Percentiles rank a stretch among this genome's conserved stretches.
Evolutionary conservation across 2,888 invertebrate genomes (phyloP).

Genomic region (Acleris literana): DNA sequence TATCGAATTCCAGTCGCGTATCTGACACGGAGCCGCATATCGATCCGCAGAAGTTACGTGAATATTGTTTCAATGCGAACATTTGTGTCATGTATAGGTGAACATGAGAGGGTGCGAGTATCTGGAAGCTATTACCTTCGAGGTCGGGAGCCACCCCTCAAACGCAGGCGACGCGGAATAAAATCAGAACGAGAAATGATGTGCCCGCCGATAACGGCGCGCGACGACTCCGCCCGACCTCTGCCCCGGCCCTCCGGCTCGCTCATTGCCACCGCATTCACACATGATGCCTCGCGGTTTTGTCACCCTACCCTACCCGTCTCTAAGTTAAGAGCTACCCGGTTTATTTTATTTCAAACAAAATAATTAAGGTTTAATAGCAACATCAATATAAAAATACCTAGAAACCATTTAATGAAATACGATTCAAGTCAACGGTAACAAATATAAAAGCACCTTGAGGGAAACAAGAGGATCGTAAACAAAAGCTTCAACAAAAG

Average conservation of each 20-base stretch:
- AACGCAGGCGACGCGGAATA: slow-evolving; percentile 64
- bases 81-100: slow-evolving; percentile 66
- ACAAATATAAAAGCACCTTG: slow-evolving; percentile 38
- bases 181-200: slow-evolving; percentile 77
- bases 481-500: slow-evolving; percentile 56
- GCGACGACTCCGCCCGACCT: slow-evolving; percentile 51
- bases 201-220: slow-evolving; percentile 64
- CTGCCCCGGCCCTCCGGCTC: slow-evolving; percentile 45
- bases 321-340: slow-evolving; percentile 1
- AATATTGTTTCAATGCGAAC: slow-evolving; percentile 74
- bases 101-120: slow-evolving; percentile 59
- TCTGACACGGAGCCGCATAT: slow-evolving; percentile 60
- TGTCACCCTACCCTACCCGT: slow-evolving; percentile 45
- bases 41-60: slow-evolving; percentile 65
- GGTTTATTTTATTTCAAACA: slow-evolving; percentile 18
- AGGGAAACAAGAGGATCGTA: slow-evolving; percentile 49
- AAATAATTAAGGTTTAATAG: no score
- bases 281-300: slow-evolving; percentile 57
- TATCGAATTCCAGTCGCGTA: slow-evolving; percentile 58
- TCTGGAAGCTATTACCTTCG: slow-evolving; percentile 71
- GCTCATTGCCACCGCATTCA: slow-evolving; percentile 60
- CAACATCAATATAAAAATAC: slow-evolving; percentile 14
- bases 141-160: slow-evolving; percentile 57
- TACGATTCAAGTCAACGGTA: slow-evolving; percentile 33
- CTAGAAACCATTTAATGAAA: slow-evolving; percentile 28